phyloP scores from a whole-genome alignment of 2,797 vertebrate species.

The Micropoecilia bifurca region DNA sequence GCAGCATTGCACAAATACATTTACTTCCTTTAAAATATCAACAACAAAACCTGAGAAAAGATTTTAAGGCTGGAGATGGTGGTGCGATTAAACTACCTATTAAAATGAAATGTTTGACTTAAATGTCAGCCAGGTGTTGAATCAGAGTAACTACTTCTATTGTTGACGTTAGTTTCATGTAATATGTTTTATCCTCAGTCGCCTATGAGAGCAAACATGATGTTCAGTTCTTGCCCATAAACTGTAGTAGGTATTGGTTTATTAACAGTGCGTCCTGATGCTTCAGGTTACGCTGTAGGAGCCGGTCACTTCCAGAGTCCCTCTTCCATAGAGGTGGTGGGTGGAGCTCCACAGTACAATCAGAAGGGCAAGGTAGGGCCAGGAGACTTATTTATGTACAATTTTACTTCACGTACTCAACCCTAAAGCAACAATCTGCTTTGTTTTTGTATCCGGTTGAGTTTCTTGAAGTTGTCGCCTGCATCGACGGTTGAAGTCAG shows the following conservation, averaged over 20 bases:
- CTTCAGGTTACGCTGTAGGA: slow-evolving; percentile 91
- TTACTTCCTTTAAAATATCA: slow-evolving; percentile 8
- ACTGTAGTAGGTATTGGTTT: not conserved
- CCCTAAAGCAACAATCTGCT: not conserved
- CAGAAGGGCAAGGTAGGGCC: slow-evolving; percentile 92
- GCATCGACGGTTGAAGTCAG: not conserved
- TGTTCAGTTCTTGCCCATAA: not conserved
- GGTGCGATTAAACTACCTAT: not conserved
- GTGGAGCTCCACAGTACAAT: slow-evolving; percentile 93
- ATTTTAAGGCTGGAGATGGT: not conserved
- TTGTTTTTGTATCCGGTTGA: not conserved
- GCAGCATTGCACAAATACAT: not conserved
- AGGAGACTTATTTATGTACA: not conserved
- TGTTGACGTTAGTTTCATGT: not conserved
- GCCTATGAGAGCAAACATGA: not conserved
- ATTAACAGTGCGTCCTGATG: slow-evolving; percentile 19
- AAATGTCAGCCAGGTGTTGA: not conserved
- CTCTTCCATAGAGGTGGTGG: slow-evolving; percentile 85
- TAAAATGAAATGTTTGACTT: not conserved
- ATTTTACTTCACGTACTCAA: not conserved
- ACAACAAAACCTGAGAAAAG: not conserved
- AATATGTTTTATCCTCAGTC: not conserved
- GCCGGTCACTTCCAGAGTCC: slow-evolving; percentile 88
- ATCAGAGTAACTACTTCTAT: not conserved
- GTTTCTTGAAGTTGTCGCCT: not conserved